Evolutionary conservation across 1,140 invertebrate species (phyloP).

Genomic region (Brachystomella parvula): DNA sequence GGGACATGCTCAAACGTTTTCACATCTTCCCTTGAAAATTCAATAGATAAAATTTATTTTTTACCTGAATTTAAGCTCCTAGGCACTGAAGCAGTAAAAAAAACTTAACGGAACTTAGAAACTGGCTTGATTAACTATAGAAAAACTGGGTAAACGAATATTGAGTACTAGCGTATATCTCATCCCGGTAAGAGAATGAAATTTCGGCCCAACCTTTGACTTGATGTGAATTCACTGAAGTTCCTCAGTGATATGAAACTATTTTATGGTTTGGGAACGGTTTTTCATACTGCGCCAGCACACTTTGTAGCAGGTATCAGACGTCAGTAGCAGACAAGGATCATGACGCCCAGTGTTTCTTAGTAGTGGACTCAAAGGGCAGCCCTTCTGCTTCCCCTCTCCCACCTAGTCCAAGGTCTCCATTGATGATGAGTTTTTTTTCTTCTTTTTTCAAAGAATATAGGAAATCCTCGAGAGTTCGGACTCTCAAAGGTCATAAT

Average conservation of each 20-base stretch:
- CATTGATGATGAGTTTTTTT: not conserved
- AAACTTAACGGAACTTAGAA: too few relatives aligned
- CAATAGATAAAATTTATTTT: too few relatives aligned
- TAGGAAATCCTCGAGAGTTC: conserved; percentile 26
- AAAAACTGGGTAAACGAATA: too few relatives aligned
- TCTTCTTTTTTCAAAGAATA: too few relatives aligned
- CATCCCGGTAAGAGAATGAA: not conserved
- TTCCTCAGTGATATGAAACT: not conserved
- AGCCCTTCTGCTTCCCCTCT: not conserved
- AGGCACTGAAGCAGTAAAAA: too few relatives aligned
- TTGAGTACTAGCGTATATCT: not conserved
- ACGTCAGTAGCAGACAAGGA: too few relatives aligned
- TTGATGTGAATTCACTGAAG: not conserved
- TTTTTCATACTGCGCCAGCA: conserved; percentile 25
- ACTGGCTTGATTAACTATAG: too few relatives aligned
- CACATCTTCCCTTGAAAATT: too few relatives aligned
- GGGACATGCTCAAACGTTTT: too few relatives aligned
- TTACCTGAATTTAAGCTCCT: too few relatives aligned
- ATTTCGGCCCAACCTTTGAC: not conserved
- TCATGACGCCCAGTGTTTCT: too few relatives aligned
- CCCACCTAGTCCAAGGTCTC: not conserved
- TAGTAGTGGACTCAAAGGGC: not conserved
- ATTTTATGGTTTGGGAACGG: conserved; percentile 24
- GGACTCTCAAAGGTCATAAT: conserved; percentile 32
- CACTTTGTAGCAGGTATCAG: too few relatives aligned